Evolutionary conservation across 1,140 invertebrate genomes (phyloP), one percentile per base, ranked within the genome.

Genomic region (Anastrepha obliqua): DNA sequence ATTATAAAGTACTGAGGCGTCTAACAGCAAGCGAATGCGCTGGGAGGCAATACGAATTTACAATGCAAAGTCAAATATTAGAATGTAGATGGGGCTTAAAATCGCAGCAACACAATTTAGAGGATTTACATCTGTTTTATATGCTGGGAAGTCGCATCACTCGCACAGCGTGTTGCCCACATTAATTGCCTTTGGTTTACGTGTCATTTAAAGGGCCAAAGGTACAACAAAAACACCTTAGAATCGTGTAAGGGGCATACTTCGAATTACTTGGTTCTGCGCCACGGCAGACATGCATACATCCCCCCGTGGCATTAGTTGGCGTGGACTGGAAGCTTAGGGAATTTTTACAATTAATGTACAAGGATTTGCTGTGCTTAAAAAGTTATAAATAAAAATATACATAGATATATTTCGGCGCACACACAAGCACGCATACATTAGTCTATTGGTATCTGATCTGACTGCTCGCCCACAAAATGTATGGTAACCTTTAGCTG

Each of bases 381-480:
- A 81, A 81, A 81, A 81, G 74, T 81, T 81, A 81, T 81, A 81
- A 51, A 81, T 55, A 59, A 78, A 39, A n/a, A 51, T 81, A 17
- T 81, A 81, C 6, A 15, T 51, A 47, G 62, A 3, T 86, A 62
- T 64, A 51, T 85, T n/a, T 11, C 20, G 20, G 20, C 65, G 62
- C 58, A 15, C 9, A 13, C 15, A 55, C 58, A 55, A 7, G 4
- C 6, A 8, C 39, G 3, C 8, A 9, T 58, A 1, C 60, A n/a
- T 51, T 15, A n/a, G 7, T 78, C 55, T 74, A 74, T 87, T 59
- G 8, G 29, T 87, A 59, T 87, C 58, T 55, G 74, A 55, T 55
- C 74, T 51, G 44, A 81, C 74, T 81, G 74, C 47, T 81, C 74
- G 55, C 74, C 74, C 74, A 81, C 74, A 51, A 78, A 78, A 78